Conservation (phyloP, 2,113 vertebrate species). For the Craseonycteris thonglongyai region DNA sequence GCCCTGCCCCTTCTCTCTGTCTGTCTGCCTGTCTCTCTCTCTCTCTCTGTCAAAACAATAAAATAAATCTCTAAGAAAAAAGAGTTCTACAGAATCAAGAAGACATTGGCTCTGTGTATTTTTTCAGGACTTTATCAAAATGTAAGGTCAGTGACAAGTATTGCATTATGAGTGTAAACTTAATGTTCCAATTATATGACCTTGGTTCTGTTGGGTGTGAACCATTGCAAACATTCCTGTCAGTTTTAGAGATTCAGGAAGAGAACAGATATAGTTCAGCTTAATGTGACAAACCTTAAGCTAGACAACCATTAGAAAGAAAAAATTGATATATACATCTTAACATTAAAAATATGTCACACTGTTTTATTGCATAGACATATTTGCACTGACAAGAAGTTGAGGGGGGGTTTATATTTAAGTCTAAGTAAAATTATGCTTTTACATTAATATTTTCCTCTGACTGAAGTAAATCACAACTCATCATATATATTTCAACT, state of each 20-base stretch:
- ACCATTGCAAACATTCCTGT: neutral
- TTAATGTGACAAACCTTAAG: neutral
- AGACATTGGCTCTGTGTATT: neutral
- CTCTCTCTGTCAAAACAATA: no score
- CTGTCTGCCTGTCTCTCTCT: no score
- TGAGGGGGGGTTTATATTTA: neutral
- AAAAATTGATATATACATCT: neutral
- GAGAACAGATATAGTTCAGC: neutral
- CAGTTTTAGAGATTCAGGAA: neutral
- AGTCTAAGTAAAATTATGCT: neutral
- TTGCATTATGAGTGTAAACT: neutral
- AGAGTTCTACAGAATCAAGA: neutral
- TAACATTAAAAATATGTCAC: neutral
- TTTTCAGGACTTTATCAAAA: neutral
- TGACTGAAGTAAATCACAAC: neutral
- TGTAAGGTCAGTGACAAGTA: neutral
- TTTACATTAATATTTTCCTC: slow-evolving; percentile 25
- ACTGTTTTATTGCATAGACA: neutral
- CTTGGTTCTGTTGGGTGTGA: neutral
- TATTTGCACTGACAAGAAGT: neutral
- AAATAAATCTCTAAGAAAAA: no score
- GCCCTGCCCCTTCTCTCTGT: no score
- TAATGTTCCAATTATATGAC: neutral
- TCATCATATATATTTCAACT: neutral
- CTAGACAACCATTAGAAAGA: neutral